Conservation (phyloP, 2,797 vertebrate species). For the Cossypha niveicapilla region DNA sequence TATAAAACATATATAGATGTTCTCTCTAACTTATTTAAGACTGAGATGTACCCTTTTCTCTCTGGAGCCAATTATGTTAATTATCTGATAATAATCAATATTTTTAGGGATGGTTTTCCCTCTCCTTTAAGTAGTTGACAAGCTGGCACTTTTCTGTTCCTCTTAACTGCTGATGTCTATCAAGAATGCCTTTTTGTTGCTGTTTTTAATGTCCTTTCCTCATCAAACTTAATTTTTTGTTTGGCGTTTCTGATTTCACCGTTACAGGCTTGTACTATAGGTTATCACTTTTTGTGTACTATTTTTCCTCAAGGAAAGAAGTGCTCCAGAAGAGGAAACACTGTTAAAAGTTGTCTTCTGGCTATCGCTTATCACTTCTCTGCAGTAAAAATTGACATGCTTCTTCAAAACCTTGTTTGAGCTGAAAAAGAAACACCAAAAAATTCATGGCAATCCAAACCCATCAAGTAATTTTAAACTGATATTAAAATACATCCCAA, state of each 20-base stretch:
- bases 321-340: background rate
- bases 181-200: background rate
- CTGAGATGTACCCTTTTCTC: background rate
- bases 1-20: background rate
- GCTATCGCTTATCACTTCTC: background rate
- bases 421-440: background rate
- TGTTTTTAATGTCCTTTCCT: background rate
- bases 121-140: background rate
- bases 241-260: background rate
- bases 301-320: background rate
- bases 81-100: background rate
- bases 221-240: background rate
- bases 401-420: background rate
- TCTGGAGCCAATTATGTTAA: background rate
- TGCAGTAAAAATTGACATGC: background rate
- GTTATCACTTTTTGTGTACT: background rate
- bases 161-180: background rate
- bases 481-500: background rate
- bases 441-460: background rate
- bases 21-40: background rate
- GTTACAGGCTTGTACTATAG: background rate
- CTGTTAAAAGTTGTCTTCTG: background rate
- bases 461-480: background rate
- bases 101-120: background rate
- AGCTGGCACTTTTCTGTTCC: background rate